These are phyloP conservation scores for Miltochrista miniata DNA, from an alignment of 2,888 invertebrate species.

Conservation along the genomic window DNA sequence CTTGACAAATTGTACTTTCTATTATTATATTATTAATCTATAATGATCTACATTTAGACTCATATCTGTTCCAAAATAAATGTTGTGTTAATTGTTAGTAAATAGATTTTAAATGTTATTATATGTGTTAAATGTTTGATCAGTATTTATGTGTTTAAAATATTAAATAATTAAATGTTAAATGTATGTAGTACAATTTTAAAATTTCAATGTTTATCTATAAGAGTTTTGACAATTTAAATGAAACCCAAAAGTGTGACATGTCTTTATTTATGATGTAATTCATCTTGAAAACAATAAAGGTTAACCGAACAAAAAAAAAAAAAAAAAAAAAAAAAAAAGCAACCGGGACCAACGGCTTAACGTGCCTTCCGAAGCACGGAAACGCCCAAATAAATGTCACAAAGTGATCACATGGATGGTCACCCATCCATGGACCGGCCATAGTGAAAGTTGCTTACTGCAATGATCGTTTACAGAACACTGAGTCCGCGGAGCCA, in stretches of 20 bases:
- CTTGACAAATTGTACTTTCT: constrained; percentile 52
- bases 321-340: too few relatives aligned
- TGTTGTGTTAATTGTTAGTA: constrained; percentile 73
- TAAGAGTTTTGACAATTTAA: constrained; percentile 56
- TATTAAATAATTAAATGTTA: constrained; percentile 60
- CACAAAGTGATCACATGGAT: too few relatives aligned
- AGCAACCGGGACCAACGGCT: too few relatives aligned
- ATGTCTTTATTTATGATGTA: constrained; percentile 70
- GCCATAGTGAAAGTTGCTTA: too few relatives aligned
- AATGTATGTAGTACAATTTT: constrained; percentile 63
- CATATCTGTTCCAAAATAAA: constrained; percentile 55
- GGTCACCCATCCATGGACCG: too few relatives aligned
- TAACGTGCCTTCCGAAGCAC: too few relatives aligned
- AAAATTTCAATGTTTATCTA: constrained; percentile 64
- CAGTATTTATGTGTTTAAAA: constrained; percentile 72
- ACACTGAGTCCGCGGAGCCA: too few relatives aligned
- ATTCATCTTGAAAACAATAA: constrained; percentile 69
- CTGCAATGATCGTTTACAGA: too few relatives aligned
- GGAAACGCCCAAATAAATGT: too few relatives aligned
- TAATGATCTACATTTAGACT: constrained; percentile 32
- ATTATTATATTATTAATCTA: constrained; percentile 21
- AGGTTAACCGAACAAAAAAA: constrained; percentile 49
- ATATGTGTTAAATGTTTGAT: constrained; percentile 74
- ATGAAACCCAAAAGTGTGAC: constrained; percentile 51
- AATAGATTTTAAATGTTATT: constrained; percentile 51